Base-by-base conservation (phyloP, 1,140 invertebrate genomes). In the Papilio glaucus region DNA sequence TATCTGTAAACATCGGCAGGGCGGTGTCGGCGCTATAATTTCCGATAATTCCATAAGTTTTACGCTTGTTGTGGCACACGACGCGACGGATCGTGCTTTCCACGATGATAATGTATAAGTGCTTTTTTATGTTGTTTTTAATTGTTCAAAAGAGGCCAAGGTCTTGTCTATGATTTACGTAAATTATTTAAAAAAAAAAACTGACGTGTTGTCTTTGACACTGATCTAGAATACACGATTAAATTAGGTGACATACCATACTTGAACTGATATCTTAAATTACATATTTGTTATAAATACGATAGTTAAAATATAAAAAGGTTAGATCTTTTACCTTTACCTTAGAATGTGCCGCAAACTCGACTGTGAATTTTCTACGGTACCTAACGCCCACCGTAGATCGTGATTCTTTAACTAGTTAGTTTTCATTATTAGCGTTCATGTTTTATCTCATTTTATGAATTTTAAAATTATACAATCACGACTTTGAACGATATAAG, bases 1-100 rank as follows among this genome's bases (percentile, higher is more conserved):
- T 82, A 84, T 82, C 82, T 84, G 15, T 77, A 60, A 74, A 80
- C 82, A 72, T 80, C 76, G 75, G 33, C 57, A 71, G 73, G 77
- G 81, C 77, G 76, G 75, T 67, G 76, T 74, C 73, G 78, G 67
- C 39, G 69, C 72, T 74, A 79, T 77, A 83, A 81, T 79, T 76
- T 74, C 71, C 73, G 73, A 75, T 75, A 77, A 73, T 78, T 73
- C 39, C 57, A 71, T 72, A 72, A 53, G 42, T 73, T 76, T 63
- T 33, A 42, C 65, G 41, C 13, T 65, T 65, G 62, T 65, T 18
- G 13, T 37, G 18, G 15, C n/a, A 65, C 62, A 65, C 62, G 62
- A 65, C n/a, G 15, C 18, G 1, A 33, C 29, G 26, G 60, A 12
- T 65, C 62, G 62, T 65, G 62, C 33, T 65, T 65, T 38, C 15